Percentiles rank a stretch among this genome's conserved stretches.
phyloP scores from a whole-genome alignment of 2,113 vertebrate genomes.

The Phodopus roborovskii region DNA sequence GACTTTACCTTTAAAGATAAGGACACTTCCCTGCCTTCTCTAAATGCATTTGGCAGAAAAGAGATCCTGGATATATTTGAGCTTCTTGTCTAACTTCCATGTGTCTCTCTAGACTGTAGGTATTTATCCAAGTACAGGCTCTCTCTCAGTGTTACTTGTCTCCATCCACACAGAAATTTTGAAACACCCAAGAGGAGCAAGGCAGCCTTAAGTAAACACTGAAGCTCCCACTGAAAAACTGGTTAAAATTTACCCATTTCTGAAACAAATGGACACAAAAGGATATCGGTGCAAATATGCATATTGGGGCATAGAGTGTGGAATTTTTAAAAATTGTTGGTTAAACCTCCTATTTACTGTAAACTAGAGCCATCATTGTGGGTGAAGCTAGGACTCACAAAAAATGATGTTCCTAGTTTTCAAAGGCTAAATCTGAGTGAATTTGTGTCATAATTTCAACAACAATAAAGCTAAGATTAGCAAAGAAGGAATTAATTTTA shows the following conservation, averaged over 20 bases:
- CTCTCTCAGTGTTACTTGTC: not conserved
- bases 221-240: not conserved
- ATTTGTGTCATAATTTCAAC: not conserved
- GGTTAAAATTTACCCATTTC: not conserved
- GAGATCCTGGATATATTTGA: not conserved
- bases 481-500: conserved; percentile 54
- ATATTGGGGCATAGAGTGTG: not conserved
- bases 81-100: not conserved
- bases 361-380: not conserved
- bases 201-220: not conserved
- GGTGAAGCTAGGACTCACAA: not conserved
- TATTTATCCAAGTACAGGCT: too few relatives aligned
- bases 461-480: conserved; percentile 60
- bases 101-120: not conserved
- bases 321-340: not conserved
- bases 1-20: not conserved
- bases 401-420: conserved; percentile 15
- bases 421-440: conserved; percentile 40
- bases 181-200: not conserved
- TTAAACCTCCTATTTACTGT: not conserved
- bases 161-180: not conserved
- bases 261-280: not conserved
- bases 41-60: not conserved
- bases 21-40: not conserved
- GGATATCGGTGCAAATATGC: not conserved